Evolutionary conservation across 1,140 invertebrate genomes (phyloP), one percentile per base, ranked within the genome.

Genomic region (Megathymus violae): DNA sequence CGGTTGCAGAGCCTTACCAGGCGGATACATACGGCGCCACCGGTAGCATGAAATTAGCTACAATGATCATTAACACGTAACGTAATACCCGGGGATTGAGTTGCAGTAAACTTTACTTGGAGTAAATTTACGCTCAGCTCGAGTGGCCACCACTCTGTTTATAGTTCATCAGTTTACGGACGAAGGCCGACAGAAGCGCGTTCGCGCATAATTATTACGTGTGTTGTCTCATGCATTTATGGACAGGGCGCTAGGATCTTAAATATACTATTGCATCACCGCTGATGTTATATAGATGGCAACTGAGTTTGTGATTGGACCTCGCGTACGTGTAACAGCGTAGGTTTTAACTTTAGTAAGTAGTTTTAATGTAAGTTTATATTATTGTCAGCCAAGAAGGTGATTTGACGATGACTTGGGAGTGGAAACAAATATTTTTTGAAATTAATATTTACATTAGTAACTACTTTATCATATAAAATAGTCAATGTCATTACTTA

Each of bases 31-130:
- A 36, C 31, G 41, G 54, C 54, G 54, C 54, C 54, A 58, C 41
- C 54, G 54, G 54, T 58, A 58, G 54, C 41, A 58, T 46, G 40
- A 58, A 58, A 58, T 58, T 58, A 46, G 41, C 41, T 58, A 58
- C 54, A 58, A 58, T 59, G 54, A 59, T 59, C 54, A 59, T 59
- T 59, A 59, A 59, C 27, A 59, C 27, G 54, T 59, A 46, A 59
- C 27, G 11, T 59, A 46, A 59, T 59, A 59, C 27, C 25, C 9
- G 22, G 15, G 27, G 41, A 59, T 59, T 36, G 54, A 41, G 54
- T 58, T 58, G 41, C 54, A 46, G 10, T 58, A 58, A 58, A 46
- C 54, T 58, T 58, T 13, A 58, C 54, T 59, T 46, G 15, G 16
- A 59, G 41, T 47, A 19, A 59, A 59, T 31, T 59, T 59, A 40